Evolutionary conservation across 1,140 invertebrate genomes (phyloP).

Genomic region (Trichomalopsis sarcophagae): DNA sequence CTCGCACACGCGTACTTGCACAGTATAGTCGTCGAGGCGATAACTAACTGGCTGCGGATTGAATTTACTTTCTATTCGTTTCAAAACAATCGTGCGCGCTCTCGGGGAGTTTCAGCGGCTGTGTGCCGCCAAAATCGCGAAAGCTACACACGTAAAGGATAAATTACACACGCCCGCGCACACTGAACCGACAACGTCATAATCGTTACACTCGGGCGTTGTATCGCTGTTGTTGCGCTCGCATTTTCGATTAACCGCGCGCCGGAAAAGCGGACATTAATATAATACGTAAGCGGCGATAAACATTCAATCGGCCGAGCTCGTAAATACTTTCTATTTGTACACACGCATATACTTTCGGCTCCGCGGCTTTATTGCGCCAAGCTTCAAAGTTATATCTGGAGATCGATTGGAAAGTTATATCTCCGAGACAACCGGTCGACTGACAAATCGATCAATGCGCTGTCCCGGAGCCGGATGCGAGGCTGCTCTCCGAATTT

Average conservation of each 20-base stretch:
- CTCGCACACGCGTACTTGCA: constrained; percentile 51
- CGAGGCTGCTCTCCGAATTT: background rate
- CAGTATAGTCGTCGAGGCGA: constrained; percentile 55
- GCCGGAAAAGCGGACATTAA: too few relatives aligned
- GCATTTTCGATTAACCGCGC: background rate
- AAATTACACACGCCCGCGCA: constrained; percentile 41
- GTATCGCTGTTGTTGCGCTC: background rate
- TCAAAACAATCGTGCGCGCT: constrained; percentile 65
- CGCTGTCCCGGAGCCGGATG: background rate
- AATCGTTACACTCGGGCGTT: constrained; percentile 27
- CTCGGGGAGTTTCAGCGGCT: constrained; percentile 37
- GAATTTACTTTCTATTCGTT: constrained; percentile 70
- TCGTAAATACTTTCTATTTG: background rate
- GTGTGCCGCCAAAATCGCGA: background rate
- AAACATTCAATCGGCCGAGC: too few relatives aligned
- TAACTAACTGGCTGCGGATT: constrained; percentile 72
- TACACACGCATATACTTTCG: background rate
- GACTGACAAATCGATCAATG: too few relatives aligned
- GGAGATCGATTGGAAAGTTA: too few relatives aligned
- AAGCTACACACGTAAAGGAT: constrained; percentile 31
- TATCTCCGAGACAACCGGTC: too few relatives aligned
- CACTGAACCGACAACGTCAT: constrained; percentile 41
- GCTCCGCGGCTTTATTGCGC: too few relatives aligned
- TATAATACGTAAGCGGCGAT: too few relatives aligned
- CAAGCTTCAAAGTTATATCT: too few relatives aligned